These are phyloP conservation scores for Leptobrachium leishanense DNA, from an alignment of 2,113 vertebrate species.

Conservation along the genomic window DNA sequence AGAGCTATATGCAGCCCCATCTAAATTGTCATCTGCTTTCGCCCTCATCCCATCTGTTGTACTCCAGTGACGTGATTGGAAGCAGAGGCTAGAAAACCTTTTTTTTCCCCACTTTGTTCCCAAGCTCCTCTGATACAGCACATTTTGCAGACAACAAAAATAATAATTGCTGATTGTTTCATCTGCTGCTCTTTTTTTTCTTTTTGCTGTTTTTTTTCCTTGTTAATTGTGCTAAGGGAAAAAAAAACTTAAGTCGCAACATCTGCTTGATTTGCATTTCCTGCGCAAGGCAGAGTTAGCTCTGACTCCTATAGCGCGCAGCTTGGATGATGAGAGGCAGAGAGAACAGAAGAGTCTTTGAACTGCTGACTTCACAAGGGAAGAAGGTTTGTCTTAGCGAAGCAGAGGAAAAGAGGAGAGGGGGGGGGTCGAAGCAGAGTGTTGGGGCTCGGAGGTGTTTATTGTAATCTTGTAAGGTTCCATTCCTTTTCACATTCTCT, in stretches of 20 bases:
- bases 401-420: constrained; percentile 48
- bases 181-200: constrained; percentile 65
- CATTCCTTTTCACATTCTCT: constrained; percentile 59
- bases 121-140: constrained; percentile 46
- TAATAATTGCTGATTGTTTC: constrained; percentile 48
- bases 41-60: constrained; percentile 40
- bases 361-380: constrained; percentile 71
- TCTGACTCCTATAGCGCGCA: constrained; percentile 65
- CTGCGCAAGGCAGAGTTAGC: constrained; percentile 70
- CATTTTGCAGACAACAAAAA: constrained; percentile 45
- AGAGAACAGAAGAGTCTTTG: constrained; percentile 77
- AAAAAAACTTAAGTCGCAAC: constrained; percentile 66
- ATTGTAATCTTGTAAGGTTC: constrained; percentile 64
- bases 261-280: constrained; percentile 82
- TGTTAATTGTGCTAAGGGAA: constrained; percentile 65
- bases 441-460: constrained; percentile 43
- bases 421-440: constrained; percentile 33
- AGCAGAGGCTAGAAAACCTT: constrained; percentile 31
- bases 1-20: constrained; percentile 27
- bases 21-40: constrained; percentile 30
- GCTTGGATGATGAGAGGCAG: constrained; percentile 64
- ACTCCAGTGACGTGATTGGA: constrained; percentile 28
- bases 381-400: constrained; percentile 68
- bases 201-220: constrained; percentile 66
- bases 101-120: constrained; percentile 41